Percentiles rank a stretch among this genome's conserved stretches.
Evolutionary conservation across 1,140 invertebrate genomes (phyloP).

Genomic region (Onthophagus taurus): DNA sequence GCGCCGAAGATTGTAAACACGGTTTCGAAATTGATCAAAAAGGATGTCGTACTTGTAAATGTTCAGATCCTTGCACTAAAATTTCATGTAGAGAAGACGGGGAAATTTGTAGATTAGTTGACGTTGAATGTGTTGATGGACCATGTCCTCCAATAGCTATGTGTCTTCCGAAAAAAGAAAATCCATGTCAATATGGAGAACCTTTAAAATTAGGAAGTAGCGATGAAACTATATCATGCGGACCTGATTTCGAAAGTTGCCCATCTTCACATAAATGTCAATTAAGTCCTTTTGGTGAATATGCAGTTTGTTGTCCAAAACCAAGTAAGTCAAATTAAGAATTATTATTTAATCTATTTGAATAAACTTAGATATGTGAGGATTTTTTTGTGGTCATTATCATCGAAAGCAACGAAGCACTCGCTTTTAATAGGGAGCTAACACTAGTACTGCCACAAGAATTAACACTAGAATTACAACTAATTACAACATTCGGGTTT

Average conservation of each 20-base stretch:
- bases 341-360: too few relatives aligned
- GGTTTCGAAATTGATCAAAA: conserved; percentile 55
- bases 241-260: conserved; percentile 61
- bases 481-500: too few relatives aligned
- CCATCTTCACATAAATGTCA: conserved; percentile 78
- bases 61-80: conserved; percentile 65
- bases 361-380: too few relatives aligned
- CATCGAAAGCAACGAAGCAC: too few relatives aligned
- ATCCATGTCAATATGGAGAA: conserved; percentile 58
- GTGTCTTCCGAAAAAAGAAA: conserved; percentile 66
- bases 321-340: conserved; percentile 39
- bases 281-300: conserved; percentile 67
- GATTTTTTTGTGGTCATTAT: too few relatives aligned
- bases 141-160: conserved; percentile 69
- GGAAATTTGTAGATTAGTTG: conserved; percentile 51
- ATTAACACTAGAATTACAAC: too few relatives aligned
- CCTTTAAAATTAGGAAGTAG: conserved; percentile 48
- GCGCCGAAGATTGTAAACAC: conserved; percentile 54
- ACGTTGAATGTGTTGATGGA: conserved; percentile 41
- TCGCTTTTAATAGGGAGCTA: too few relatives aligned
- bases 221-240: conserved; percentile 55
- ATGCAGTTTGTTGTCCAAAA: conserved; percentile 75
- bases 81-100: conserved; percentile 61
- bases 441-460: too few relatives aligned
- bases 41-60: conserved; percentile 67